Base-by-base conservation (phyloP, 2,113 vertebrate species). In the Pao palembangensis region DNA sequence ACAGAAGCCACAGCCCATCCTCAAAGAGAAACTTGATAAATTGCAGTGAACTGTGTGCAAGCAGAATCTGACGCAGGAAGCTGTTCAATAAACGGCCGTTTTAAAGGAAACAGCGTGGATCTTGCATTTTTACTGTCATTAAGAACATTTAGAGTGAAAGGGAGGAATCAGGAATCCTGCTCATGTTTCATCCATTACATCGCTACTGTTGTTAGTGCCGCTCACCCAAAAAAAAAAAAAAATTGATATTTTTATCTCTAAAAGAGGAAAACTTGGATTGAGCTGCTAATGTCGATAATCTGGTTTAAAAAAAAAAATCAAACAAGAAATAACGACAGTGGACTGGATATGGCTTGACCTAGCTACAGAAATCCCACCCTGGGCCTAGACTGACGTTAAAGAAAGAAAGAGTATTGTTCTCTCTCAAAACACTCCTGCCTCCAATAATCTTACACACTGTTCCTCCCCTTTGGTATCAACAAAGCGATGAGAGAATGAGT, bases 401-500 rank as follows among this genome's bases (percentile, higher is more conserved):
- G 17, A 14, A 72, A 62, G 72, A 75, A 74, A 42, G 61, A 75
- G 58, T 28, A 11, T 2, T 8, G 18, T 44, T 17, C 43, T 17
- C 43, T 41, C 43, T 23, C 50, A 0, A 2, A 56, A 64, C 25
- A 54, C 4, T 20, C 34, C 54, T 43, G 49, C 34, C 28, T 50
- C 48, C 52, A 38, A 47, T 55, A 49, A 49, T 69, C 47, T 46
- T 64, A 50, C 28, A 28, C 47, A 53, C 51, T 58, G 47, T 55
- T 53, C 25, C 58, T 56, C 61, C 51, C 71, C 46, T 52, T 49
- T 52, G 25, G 61, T 64, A 75, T 78, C 54, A 52, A 69, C 48
- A 51, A 55, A 73, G 72, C 61, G 41, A 60, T 31, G 49, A 47
- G 67, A 81, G 69, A 81, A 86, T 88, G 84, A 89, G 64, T 86